A percentile compares a stretch with the other conserved stretches of the same genome.
Conservation (phyloP, 1,140 invertebrate species). For the Drosophila biarmipes region DNA sequence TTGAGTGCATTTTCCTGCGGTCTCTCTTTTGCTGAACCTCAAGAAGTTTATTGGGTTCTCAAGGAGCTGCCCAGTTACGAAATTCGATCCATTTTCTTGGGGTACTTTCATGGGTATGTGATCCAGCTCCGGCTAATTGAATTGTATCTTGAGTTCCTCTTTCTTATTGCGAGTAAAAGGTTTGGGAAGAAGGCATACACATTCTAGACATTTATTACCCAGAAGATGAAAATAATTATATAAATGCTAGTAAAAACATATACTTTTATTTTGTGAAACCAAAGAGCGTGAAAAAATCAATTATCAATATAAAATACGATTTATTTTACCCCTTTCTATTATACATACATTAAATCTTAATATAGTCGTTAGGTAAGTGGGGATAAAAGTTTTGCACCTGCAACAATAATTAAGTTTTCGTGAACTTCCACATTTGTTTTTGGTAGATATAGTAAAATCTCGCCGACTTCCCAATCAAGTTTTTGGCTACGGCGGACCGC, state of each 20-base stretch:
- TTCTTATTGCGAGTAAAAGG: slow-evolving; percentile 37
- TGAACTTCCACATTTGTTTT: not conserved
- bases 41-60: slow-evolving; percentile 34
- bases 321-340: no score
- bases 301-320: no score
- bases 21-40: slow-evolving; percentile 22
- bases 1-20: slow-evolving; percentile 71
- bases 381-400: no score
- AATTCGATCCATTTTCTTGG: slow-evolving; percentile 41
- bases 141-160: slow-evolving; percentile 15
- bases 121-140: slow-evolving; percentile 47
- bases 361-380: no score
- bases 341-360: no score
- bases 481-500: slow-evolving; percentile 41
- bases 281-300: no score
- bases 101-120: slow-evolving; percentile 25
- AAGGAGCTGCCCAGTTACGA: not conserved
- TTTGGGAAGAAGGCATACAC: not conserved
- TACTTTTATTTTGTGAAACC: no score
- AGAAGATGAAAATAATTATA: no score
- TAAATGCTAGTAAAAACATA: no score
- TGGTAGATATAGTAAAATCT: slow-evolving; percentile 6
- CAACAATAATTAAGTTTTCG: no score
- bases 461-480: slow-evolving; percentile 11
- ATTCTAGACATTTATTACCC: no score